phyloP scores from a whole-genome alignment of 1,140 invertebrate species.

The Ridgeia piscesae region DNA sequence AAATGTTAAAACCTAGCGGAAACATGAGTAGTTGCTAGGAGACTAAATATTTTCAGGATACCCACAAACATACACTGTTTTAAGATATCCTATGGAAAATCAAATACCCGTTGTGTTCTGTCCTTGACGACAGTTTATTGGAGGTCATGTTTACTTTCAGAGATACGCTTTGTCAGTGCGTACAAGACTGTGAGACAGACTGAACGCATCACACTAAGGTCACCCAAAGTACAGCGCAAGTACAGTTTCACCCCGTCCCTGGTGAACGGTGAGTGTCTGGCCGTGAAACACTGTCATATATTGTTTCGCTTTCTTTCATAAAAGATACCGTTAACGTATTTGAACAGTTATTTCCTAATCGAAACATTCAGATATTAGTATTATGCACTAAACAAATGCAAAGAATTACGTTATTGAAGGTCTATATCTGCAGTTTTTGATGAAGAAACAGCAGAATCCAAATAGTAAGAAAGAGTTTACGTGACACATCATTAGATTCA shows the following conservation, averaged over 20 bases:
- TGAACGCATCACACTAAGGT: conserved; percentile 37
- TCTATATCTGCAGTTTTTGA: background rate
- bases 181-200: conserved; percentile 33
- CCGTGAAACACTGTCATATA: background rate
- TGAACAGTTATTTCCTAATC: background rate
- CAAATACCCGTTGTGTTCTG: background rate
- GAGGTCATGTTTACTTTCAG: conserved; percentile 29
- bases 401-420: background rate
- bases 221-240: conserved; percentile 34
- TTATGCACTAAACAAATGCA: background rate
- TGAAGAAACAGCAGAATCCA: too few relatives aligned
- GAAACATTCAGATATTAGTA: background rate
- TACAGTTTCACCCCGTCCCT: background rate
- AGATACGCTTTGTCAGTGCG: conserved; percentile 38
- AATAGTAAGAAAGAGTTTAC: too few relatives aligned
- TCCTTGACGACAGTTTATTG: background rate
- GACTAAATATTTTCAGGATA: too few relatives aligned
- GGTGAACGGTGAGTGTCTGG: background rate
- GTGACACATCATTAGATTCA: too few relatives aligned
- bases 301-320: background rate
- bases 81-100: too few relatives aligned
- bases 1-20: too few relatives aligned
- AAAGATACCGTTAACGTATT: background rate
- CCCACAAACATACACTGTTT: too few relatives aligned
- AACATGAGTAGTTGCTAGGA: too few relatives aligned